Evolutionary conservation across 2,888 invertebrate species (phyloP), one percentile per base, ranked within the genome.

Genomic region (Xestia rhomboidea): DNA sequence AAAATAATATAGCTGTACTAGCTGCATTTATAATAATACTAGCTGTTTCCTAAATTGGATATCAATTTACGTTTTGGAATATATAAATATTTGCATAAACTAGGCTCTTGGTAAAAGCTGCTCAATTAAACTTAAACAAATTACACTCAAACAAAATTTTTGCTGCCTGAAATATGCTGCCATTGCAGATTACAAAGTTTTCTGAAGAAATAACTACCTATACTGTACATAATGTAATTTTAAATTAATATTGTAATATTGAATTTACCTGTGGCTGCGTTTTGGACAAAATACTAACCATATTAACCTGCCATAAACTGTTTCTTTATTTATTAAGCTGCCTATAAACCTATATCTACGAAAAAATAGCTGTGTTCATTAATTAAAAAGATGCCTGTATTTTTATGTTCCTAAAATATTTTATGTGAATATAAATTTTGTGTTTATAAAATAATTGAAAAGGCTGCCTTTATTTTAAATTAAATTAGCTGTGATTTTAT

Each of bases 61-160:
- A 27, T 54, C 6, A 24, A 34, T 51, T 10, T 75, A 27, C 2
- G 30, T 68, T 49, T 57, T 68, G 11, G 46, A 60, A 6, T 49
- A 34, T 54, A 27, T 49, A 41, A 38, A 60, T 67, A 82, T 71
- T 54, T 75, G 76, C 70, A 24, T 34, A 30, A 64, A 57, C 34
- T 21, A 44, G 30, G 74, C 69, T 84, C 73, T 77, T 71, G 57
- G 68, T 60, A 67, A 54, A 81, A 82, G 78, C 82, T 86, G 86
- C 77, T 63, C 49, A 63, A 72, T 49, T 44, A 51, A 38, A 63
- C 69, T 49, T 44, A 51, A 46, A 74, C 1, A 10, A n/a, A n/a
- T n/a, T n/a, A n/a, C n/a, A n/a, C n/a, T n/a, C 24, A 30, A 41
- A 5, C 5, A 11, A n/a, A 10, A 15, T 24, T 51, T 41, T 64